A percentile compares a stretch with the other conserved stretches of the same genome.
Conservation (phyloP, 2,113 vertebrate species). For the Semnornis frantzii region DNA sequence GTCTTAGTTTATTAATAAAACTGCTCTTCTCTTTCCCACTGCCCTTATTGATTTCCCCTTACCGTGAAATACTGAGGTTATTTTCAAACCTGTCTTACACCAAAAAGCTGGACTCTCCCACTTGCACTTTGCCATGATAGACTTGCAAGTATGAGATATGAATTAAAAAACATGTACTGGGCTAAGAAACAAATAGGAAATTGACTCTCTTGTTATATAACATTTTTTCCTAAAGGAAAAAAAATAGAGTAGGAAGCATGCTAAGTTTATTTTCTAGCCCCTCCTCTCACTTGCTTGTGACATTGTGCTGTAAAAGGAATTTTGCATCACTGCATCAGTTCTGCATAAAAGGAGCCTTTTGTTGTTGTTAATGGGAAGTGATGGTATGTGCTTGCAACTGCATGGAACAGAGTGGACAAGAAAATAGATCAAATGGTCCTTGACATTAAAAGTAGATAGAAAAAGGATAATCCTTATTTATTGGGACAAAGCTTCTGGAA, state of each 20-base stretch:
- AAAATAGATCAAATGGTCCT: background rate
- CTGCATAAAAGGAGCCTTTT: background rate
- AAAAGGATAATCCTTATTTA: background rate
- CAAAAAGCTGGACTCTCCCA: slow-evolving; percentile 24
- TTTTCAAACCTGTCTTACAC: slow-evolving; percentile 38
- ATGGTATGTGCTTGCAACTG: background rate
- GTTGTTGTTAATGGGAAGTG: background rate
- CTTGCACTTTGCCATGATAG: background rate
- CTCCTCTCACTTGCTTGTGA: background rate
- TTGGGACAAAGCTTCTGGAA: background rate
- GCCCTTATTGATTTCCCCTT: slow-evolving; percentile 47
- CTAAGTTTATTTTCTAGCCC: background rate
- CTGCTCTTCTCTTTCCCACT: background rate
- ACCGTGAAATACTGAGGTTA: slow-evolving; percentile 33
- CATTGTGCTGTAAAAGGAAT: background rate
- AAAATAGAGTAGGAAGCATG: background rate
- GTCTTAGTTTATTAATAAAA: slow-evolving; percentile 51
- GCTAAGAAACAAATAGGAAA: background rate
- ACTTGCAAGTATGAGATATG: background rate
- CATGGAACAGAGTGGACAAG: background rate
- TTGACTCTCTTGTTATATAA: background rate
- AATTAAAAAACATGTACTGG: background rate
- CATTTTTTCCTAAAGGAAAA: background rate
- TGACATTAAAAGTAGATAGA: background rate
- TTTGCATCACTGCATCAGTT: background rate